A percentile compares a stretch with the other conserved stretches of the same genome.
Evolutionary conservation across 1,140 invertebrate species (phyloP).

Genomic region (Dreissena polymorpha): DNA sequence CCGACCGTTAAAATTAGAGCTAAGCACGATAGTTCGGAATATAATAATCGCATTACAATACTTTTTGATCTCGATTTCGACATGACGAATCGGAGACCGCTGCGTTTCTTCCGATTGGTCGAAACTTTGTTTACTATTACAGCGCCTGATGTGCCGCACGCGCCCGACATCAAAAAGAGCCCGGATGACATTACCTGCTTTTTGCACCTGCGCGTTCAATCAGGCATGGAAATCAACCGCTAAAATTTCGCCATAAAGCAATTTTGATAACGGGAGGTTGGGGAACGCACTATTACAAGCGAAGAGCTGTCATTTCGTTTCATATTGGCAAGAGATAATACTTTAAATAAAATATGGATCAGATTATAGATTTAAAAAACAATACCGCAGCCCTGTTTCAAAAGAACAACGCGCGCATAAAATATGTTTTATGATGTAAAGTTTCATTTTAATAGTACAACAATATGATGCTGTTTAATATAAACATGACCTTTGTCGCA

Average conservation of each 20-base stretch:
- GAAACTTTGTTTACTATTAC: constrained; percentile 29
- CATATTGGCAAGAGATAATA: no score
- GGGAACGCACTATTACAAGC: no score
- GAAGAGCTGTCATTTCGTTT: no score
- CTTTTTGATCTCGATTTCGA: constrained; percentile 47
- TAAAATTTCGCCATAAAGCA: constrained; percentile 29
- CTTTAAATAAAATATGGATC: no score
- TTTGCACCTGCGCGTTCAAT: constrained; percentile 45
- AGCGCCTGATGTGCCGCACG: constrained; percentile 46
- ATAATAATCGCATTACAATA: constrained; percentile 52
- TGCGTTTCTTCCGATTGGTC: constrained; percentile 39
- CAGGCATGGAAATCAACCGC: constrained; percentile 44
- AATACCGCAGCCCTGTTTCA: no score
- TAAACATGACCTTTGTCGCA: no score
- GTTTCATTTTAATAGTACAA: no score
- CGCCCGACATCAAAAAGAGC: constrained; percentile 26
- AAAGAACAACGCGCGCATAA: no score
- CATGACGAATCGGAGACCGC: constrained; percentile 36
- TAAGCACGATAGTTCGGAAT: constrained; percentile 44
- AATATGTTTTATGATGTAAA: no score
- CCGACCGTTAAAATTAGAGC: constrained; percentile 52
- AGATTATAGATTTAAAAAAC: no score
- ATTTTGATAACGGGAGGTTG: constrained; percentile 28
- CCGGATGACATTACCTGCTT: constrained; percentile 39
- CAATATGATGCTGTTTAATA: no score